A percentile compares a stretch with the other conserved stretches of the same genome.
Conservation (phyloP, 2,888 invertebrate species). For the Adelphocoris suturalis region DNA sequence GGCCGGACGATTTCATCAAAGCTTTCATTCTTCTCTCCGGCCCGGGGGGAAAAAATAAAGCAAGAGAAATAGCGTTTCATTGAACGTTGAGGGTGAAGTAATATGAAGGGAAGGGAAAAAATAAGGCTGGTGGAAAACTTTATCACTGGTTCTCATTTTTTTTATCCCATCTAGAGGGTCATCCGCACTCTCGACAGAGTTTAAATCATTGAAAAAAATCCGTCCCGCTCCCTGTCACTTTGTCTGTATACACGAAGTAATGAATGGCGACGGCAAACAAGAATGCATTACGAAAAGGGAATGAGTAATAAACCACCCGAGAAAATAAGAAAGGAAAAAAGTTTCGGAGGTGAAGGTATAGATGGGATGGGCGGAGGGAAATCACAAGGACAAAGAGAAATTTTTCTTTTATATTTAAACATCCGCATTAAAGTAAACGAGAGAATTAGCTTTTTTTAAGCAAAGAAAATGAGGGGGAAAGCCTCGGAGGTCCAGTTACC, state of each 20-base stretch:
- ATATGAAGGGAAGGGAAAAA: background rate
- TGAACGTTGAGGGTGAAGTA: background rate
- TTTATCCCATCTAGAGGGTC: background rate
- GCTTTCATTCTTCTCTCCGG: background rate
- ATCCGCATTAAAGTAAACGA: slow-evolving; percentile 16
- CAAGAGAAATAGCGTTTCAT: background rate
- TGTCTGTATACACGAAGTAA: background rate
- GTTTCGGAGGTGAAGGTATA: background rate
- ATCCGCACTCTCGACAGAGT: background rate
- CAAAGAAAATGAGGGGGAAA: background rate
- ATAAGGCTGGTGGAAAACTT: background rate
- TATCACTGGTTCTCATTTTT: slow-evolving; percentile 1
- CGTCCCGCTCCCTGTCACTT: background rate
- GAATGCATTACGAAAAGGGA: background rate
- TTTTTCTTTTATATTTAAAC: background rate
- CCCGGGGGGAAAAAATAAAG: background rate
- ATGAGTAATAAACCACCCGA: background rate
- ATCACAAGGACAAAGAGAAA: background rate
- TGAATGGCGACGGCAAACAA: background rate
- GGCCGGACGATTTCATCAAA: background rate
- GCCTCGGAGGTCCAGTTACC: background rate
- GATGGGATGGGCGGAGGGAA: background rate
- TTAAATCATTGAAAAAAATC: slow-evolving; percentile 1
- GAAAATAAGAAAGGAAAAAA: background rate
- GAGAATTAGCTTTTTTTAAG: slow-evolving; percentile 6